Percentiles rank a stretch among this genome's conserved stretches.
Evolutionary conservation across 1,140 invertebrate species (phyloP).

Genomic region (Homarus americanus): DNA sequence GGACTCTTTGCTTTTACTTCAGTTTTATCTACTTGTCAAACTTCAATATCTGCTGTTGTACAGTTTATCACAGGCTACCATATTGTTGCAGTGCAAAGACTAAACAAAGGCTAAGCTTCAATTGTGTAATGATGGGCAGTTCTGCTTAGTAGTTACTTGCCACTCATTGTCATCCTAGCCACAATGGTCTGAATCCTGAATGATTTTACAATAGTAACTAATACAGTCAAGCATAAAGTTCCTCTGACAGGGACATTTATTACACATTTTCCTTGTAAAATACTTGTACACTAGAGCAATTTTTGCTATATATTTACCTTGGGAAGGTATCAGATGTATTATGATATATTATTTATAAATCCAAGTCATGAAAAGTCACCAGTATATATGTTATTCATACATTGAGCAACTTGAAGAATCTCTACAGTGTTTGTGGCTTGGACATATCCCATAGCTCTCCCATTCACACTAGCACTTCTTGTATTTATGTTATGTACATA

Average conservation of each 20-base stretch:
- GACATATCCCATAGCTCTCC: slow-evolving; percentile 22
- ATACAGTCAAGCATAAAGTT: neutral
- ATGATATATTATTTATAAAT: slow-evolving; percentile 44
- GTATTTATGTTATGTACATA: slow-evolving; percentile 68
- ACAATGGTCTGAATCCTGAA: neutral
- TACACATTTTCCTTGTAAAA: slow-evolving; percentile 34
- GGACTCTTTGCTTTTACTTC: slow-evolving; percentile 39
- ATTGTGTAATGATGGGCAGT: slow-evolving; percentile 31
- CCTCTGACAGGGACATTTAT: neutral
- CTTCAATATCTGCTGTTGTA: slow-evolving; percentile 4
- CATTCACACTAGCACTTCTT: slow-evolving; percentile 61
- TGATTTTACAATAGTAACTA: neutral
- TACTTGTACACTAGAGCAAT: slow-evolving; percentile 37
- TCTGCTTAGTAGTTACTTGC: slow-evolving; percentile 30
- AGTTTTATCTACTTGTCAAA: neutral
- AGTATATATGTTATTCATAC: slow-evolving; percentile 10
- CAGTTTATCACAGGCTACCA: slow-evolving; percentile 29
- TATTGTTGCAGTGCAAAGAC: slow-evolving; percentile 2
- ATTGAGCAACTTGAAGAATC: slow-evolving; percentile 38
- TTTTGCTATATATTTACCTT: slow-evolving; percentile 37
- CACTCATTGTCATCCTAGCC: slow-evolving; percentile 8
- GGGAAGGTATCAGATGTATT: slow-evolving; percentile 16
- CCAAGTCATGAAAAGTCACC: neutral
- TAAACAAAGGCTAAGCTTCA: slow-evolving; percentile 28
- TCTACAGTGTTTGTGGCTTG: slow-evolving; percentile 32